Evolutionary conservation across 2,113 vertebrate species (phyloP).

Genomic region (Trichomycterus rosablanca): DNA sequence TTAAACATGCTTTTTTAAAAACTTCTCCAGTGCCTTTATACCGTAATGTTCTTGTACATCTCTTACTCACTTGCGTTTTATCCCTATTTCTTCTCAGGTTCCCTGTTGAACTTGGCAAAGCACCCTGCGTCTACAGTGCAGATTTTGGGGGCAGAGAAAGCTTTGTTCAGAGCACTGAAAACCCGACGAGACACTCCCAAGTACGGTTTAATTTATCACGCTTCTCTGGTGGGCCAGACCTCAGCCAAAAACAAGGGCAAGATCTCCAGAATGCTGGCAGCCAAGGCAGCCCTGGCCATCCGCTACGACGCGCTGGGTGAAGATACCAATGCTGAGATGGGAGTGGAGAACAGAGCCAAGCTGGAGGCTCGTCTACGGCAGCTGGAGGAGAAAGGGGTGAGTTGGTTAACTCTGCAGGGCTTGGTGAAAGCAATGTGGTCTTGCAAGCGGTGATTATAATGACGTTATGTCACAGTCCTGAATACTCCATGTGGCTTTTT

Average conservation of each 20-base stretch:
- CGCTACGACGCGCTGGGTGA: conserved; percentile 95
- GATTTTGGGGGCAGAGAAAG: conserved; percentile 95
- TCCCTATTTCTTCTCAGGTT: conserved; percentile 65
- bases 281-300: conserved; percentile 87
- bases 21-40: too few relatives aligned
- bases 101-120: conserved; percentile 93
- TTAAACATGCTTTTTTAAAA: too few relatives aligned
- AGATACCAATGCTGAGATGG: conserved; percentile 87
- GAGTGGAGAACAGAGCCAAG: conserved; percentile 88
- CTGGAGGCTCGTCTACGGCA: conserved; percentile 83
- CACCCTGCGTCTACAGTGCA: conserved; percentile 97
- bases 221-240: conserved; percentile 91
- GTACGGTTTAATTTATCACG: conserved; percentile 96
- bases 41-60: too few relatives aligned
- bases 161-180: conserved; percentile 93
- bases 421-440: not conserved
- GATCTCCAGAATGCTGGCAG: conserved; percentile 96
- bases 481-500: conserved; percentile 29
- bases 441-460: conserved; percentile 32
- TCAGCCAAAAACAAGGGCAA: conserved; percentile 96
- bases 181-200: conserved; percentile 93
- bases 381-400: conserved; percentile 90
- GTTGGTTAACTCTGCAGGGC: too few relatives aligned
- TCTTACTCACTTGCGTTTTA: too few relatives aligned
- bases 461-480: conserved; percentile 40